Conservation (phyloP, 2,888 invertebrate species). For the Aplocera efformata region DNA sequence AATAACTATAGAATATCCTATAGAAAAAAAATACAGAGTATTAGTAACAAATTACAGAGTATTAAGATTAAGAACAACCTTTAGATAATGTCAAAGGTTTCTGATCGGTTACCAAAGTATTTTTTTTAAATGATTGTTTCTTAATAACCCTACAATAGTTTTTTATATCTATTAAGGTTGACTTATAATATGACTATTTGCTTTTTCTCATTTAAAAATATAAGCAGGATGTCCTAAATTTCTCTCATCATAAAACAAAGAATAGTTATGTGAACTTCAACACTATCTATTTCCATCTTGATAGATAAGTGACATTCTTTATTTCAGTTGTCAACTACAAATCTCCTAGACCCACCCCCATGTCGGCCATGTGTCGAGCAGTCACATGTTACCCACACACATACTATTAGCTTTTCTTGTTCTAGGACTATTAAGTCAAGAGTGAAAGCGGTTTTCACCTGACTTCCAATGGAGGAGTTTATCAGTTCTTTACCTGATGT, state of each 20-base stretch:
- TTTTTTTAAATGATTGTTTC: too few species aligned
- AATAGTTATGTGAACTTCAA: slow-evolving; percentile 13
- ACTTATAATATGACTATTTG: too few species aligned
- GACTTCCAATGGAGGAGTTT: too few species aligned
- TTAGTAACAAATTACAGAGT: slow-evolving; percentile 19
- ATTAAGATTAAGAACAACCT: slow-evolving; percentile 23
- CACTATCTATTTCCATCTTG: slow-evolving; percentile 35
- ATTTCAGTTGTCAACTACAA: slow-evolving; percentile 72
- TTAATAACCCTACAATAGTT: too few species aligned
- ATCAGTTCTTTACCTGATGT: too few species aligned
- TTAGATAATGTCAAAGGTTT: too few species aligned
- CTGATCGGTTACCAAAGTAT: too few species aligned
- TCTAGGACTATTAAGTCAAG: slow-evolving; percentile 24
- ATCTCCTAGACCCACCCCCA: slow-evolving; percentile 70
- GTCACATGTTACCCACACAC: slow-evolving; percentile 62
- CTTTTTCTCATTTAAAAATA: too few species aligned
- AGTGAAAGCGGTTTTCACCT: slow-evolving; percentile 29
- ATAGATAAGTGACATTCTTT: slow-evolving; percentile 55
- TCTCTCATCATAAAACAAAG: slow-evolving; percentile 3
- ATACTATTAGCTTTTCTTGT: slow-evolving; percentile 49
- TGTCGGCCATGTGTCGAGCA: slow-evolving; percentile 66
- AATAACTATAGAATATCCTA: too few species aligned
- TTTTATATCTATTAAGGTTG: too few species aligned
- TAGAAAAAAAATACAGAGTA: too few species aligned
- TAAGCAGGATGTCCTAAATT: slow-evolving; percentile 1